phyloP scores from a whole-genome alignment of 2,888 invertebrate species.

The Leucoma salicis region DNA sequence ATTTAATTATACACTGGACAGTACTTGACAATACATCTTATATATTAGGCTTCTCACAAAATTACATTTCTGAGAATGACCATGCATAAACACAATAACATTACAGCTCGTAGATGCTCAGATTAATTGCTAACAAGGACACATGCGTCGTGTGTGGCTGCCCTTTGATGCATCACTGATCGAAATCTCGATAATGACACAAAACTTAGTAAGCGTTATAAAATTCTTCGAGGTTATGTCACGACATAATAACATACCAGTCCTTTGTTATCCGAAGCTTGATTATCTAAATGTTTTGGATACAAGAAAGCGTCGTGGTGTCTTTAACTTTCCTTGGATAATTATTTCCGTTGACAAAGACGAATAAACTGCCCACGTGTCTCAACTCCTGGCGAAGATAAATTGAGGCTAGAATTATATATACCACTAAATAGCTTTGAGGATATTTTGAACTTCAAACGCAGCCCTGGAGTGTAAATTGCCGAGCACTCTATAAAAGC shows the following conservation, averaged over 20 bases:
- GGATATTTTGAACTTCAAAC: constrained; percentile 4
- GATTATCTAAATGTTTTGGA: constrained; percentile 71
- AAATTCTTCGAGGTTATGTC: constrained; percentile 66
- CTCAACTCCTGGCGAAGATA: constrained; percentile 5
- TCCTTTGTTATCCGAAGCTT: constrained; percentile 49
- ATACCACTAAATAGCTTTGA: constrained; percentile 3
- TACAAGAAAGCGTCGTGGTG: constrained; percentile 57
- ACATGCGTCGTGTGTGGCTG: constrained; percentile 71
- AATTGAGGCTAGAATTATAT: constrained; percentile 8
- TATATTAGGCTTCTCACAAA: constrained; percentile 8
- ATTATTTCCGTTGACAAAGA: constrained; percentile 55
- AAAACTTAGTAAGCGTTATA: constrained; percentile 61
- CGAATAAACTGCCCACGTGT: constrained; percentile 38
- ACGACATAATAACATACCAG: constrained; percentile 66
- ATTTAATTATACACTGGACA: too few relatives aligned
- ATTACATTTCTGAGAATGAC: constrained; percentile 19
- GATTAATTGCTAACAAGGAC: constrained; percentile 68
- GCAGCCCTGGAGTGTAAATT: background rate
- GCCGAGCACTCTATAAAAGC: background rate
- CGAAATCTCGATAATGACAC: constrained; percentile 68
- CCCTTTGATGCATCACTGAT: constrained; percentile 65
- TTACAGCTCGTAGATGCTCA: constrained; percentile 46
- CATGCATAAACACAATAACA: constrained; percentile 38
- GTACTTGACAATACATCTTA: background rate
- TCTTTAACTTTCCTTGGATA: constrained; percentile 49